Evolutionary conservation across 2,797 vertebrate species (phyloP), one percentile per base, ranked within the genome.

Genomic region (Mastacembelus armatus): DNA sequence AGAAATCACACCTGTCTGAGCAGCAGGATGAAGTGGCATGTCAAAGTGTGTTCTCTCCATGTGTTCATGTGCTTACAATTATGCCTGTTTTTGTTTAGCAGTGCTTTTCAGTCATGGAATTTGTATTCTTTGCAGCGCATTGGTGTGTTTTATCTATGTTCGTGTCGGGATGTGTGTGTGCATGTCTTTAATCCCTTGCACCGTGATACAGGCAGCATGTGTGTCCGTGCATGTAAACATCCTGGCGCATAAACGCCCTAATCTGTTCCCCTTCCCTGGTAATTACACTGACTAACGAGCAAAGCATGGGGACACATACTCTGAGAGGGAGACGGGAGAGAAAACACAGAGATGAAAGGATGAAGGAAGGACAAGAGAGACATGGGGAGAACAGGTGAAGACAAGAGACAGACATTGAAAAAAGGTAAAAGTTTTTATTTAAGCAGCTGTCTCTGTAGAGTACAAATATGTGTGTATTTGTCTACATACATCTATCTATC

Each of bases 241-340:
- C 81, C 81, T 83, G 84, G 64, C 67, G 45, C 35, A 65, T 85
- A 85, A 88, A 88, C 55, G 80, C 76, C 70, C 82, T 88, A 86
- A 89, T 91, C 85, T 90, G 89, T 75, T 89, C 72, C 71, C 81
- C 77, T 83, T 92, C 85, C 80, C 71, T 72, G 75, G 75, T 90
- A 91, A 91, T 91, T 91, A 91, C 82, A 69, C 80, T 84, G 85
- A 89, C 88, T 89, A 89, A 91, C 75, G 83, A 88, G 90, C 75
- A 84, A 75, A 77, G 84, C 77, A 38, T 5, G 54, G 72, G 58
- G 71, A 81, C 65, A 45, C 39, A 44, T 67, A 21, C 22, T 36
- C 60, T 60, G 51, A 36, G 68, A 10, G 16, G n/a, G 11, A 66
- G 22, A 24, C 36, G 47, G 56, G 47, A 29, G n/a, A n/a, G n/a